These are phyloP conservation scores for Cotesia chilonis DNA, from an alignment of 1,140 invertebrate species.

Conservation along the genomic window DNA sequence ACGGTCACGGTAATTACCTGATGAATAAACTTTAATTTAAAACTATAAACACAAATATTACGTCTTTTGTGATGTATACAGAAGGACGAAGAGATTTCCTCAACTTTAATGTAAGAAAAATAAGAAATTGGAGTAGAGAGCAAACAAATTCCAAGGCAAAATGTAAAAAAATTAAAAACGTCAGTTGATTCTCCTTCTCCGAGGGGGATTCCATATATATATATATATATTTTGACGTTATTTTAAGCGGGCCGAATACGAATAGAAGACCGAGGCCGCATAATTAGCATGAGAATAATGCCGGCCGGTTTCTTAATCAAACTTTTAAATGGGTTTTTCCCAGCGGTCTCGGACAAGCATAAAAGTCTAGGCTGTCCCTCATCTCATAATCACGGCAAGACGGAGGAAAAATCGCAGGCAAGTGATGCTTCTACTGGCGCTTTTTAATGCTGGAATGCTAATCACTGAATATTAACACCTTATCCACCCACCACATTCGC, in stretches of 20 bases:
- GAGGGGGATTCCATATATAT: conserved; percentile 33
- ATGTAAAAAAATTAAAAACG: conserved; percentile 12
- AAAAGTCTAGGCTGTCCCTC: conserved; percentile 4
- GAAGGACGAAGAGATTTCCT: too few species aligned
- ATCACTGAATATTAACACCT: conserved; percentile 42
- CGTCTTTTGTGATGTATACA: too few species aligned
- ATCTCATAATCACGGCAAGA: conserved; percentile 9
- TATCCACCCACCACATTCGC: conserved; percentile 22
- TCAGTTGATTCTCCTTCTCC: background rate
- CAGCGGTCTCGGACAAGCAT: conserved; percentile 28
- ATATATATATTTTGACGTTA: conserved; percentile 42
- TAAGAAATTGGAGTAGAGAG: background rate
- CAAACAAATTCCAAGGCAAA: background rate
- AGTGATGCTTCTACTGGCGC: background rate
- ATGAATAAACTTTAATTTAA: too few species aligned
- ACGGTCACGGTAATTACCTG: too few species aligned
- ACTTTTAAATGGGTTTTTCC: conserved; percentile 62
- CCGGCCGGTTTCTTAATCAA: conserved; percentile 57
- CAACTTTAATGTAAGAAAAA: too few species aligned
- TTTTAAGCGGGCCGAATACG: conserved; percentile 44
- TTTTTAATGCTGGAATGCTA: conserved; percentile 50
- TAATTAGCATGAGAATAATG: conserved; percentile 63
- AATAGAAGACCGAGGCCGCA: conserved; percentile 40
- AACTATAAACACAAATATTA: too few species aligned
- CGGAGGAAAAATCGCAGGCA: background rate